phyloP scores from a whole-genome alignment of 1,140 invertebrate genomes.

The Danaus melanippus region DNA sequence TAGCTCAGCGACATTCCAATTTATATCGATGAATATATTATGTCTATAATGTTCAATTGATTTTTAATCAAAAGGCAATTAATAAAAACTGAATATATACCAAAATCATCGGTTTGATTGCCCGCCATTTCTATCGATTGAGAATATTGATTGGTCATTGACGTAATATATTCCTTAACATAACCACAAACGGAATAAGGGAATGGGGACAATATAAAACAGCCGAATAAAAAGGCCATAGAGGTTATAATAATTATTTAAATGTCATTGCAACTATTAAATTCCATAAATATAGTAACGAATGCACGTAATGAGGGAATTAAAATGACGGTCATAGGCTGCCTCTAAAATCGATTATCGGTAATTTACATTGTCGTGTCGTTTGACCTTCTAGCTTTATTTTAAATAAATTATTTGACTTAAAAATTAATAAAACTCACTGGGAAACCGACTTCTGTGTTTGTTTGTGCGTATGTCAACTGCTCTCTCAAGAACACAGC shows the following conservation, averaged over 20 bases:
- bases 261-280: background rate
- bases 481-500: slow-evolving; percentile 31
- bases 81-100: slow-evolving; percentile 22
- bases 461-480: slow-evolving; percentile 39
- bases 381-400: background rate
- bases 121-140: slow-evolving; percentile 32
- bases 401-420: background rate
- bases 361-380: too few relatives aligned
- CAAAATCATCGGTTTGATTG: slow-evolving; percentile 25
- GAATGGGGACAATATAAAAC: slow-evolving; percentile 12
- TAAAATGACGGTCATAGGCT: background rate
- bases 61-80: slow-evolving; percentile 2
- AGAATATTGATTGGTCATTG: slow-evolving; percentile 38
- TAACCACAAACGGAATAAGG: slow-evolving; percentile 24
- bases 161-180: slow-evolving; percentile 32
- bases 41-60: too few relatives aligned
- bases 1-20: too few relatives aligned
- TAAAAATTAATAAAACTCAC: slow-evolving; percentile 27
- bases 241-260: too few relatives aligned
- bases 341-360: background rate
- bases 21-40: too few relatives aligned
- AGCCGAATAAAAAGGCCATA: too few relatives aligned
- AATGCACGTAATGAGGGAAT: background rate
- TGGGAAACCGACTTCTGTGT: slow-evolving; percentile 42
- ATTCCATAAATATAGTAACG: background rate